Evolutionary conservation across 2,888 invertebrate genomes (phyloP).

Genomic region (Pecten maximus): DNA sequence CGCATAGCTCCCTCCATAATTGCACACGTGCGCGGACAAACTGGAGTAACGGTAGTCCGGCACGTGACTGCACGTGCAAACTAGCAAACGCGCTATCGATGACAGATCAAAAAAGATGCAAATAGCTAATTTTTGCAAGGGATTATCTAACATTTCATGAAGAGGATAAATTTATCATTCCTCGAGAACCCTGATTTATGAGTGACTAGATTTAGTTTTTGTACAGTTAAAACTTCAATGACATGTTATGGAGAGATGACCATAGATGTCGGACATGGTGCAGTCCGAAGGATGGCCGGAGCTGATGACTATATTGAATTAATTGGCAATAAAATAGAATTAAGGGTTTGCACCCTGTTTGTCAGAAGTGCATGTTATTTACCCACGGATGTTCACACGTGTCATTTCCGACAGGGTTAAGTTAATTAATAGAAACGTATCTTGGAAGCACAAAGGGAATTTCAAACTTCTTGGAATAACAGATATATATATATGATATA

Average conservation of each 20-base stretch:
- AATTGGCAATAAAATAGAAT: constrained; percentile 29
- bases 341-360: not conserved
- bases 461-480: not conserved
- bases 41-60: not conserved
- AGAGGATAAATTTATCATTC: not conserved
- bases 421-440: too few species aligned
- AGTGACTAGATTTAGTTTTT: not conserved
- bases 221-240: not conserved
- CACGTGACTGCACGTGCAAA: constrained; percentile 33
- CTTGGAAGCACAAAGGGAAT: not conserved
- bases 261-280: not conserved
- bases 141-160: constrained; percentile 30
- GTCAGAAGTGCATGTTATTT: not conserved
- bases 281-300: not conserved
- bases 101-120: constrained; percentile 32
- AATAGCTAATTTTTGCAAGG: constrained; percentile 29
- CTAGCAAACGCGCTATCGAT: constrained; percentile 32
- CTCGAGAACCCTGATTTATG: not conserved
- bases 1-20: not conserved
- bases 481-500: too few species aligned
- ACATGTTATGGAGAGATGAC: not conserved
- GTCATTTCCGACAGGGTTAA: too few species aligned
- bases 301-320: not conserved
- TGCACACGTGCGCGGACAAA: constrained; percentile 30
- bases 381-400: not conserved